These are phyloP conservation scores for Platycheirus albimanus DNA, from an alignment of 2,888 invertebrate genomes.

Conservation along the genomic window DNA sequence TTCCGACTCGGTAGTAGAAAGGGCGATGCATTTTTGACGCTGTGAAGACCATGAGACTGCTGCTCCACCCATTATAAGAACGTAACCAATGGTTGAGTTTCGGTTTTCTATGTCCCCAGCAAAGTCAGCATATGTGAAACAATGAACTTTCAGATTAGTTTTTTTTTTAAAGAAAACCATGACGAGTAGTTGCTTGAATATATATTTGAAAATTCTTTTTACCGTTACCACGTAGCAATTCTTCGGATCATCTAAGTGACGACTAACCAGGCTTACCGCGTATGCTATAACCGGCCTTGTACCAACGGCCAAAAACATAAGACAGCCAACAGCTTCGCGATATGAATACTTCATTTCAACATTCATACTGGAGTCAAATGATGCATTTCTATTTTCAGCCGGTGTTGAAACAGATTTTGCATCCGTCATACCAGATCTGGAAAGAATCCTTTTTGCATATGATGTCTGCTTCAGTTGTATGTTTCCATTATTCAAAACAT, in stretches of 20 bases:
- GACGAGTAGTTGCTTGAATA: too few relatives aligned
- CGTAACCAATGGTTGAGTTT: background rate
- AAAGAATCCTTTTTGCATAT: background rate
- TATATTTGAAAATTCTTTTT: background rate
- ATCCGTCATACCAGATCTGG: background rate
- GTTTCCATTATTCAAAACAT: background rate
- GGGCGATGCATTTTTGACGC: background rate
- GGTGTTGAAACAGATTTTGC: background rate
- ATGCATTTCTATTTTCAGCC: background rate
- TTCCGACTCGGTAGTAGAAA: background rate
- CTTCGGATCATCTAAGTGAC: background rate
- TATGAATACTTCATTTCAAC: background rate
- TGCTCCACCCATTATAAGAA: background rate
- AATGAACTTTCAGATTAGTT: background rate
- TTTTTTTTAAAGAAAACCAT: background rate
- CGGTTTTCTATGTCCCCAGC: background rate
- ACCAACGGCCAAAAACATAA: constrained; percentile 7
- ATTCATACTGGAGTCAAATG: background rate
- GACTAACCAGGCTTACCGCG: constrained; percentile 29
- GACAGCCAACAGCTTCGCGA: background rate
- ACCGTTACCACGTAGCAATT: background rate
- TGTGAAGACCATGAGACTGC: background rate
- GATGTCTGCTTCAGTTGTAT: constrained; percentile 1
- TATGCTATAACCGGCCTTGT: constrained; percentile 38
- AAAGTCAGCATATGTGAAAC: background rate